Percentiles rank a stretch among this genome's conserved stretches.
phyloP scores from a whole-genome alignment of 2,113 vertebrate genomes.

The Meleagris gallopavo region DNA sequence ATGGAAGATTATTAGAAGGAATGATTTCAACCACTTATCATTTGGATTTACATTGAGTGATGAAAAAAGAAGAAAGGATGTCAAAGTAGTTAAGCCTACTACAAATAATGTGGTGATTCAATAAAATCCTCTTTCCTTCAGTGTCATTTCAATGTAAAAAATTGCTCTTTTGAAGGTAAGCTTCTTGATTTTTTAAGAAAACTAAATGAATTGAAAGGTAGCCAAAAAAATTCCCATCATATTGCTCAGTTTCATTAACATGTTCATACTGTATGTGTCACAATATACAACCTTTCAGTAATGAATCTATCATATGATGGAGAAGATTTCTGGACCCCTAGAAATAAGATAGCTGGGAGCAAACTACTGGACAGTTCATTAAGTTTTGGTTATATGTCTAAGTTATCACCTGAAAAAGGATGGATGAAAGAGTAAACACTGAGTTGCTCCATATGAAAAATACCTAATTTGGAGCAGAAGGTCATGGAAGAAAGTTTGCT shows the following conservation, averaged over 20 bases:
- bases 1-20: constrained; percentile 22
- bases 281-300: background rate
- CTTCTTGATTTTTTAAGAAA: background rate
- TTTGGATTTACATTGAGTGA: constrained; percentile 14
- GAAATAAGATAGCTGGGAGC: background rate
- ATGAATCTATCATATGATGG: background rate
- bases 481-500: background rate
- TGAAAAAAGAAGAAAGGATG: constrained; percentile 13
- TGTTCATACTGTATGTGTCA: background rate
- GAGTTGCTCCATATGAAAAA: background rate
- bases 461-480: background rate
- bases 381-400: background rate
- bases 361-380: background rate
- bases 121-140: constrained; percentile 8
- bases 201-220: constrained; percentile 17
- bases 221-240: background rate
- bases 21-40: constrained; percentile 52
- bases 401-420: background rate
- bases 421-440: background rate
- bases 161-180: background rate
- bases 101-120: background rate
- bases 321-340: background rate
- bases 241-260: constrained; percentile 14
- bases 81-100: background rate
- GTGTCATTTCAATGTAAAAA: background rate